These are phyloP conservation scores for Drosophila nigromelanica DNA, from an alignment of 1,140 invertebrate genomes.

Conservation along the genomic window DNA sequence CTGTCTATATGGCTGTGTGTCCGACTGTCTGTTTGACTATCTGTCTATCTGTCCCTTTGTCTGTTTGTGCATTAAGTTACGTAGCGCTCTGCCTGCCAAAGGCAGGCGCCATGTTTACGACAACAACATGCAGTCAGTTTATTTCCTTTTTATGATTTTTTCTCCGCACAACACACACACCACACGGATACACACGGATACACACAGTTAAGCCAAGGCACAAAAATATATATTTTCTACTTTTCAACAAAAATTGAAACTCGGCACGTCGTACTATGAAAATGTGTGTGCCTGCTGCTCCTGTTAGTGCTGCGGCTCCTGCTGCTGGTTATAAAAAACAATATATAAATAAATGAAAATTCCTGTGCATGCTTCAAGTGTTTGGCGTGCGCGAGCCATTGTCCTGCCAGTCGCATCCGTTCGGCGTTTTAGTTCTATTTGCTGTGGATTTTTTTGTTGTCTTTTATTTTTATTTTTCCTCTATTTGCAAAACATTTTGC, in stretches of 20 bases:
- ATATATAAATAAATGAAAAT: constrained; percentile 83
- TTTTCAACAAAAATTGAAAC: constrained; percentile 80
- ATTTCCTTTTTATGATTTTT: constrained; percentile 69
- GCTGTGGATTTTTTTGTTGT: constrained; percentile 1
- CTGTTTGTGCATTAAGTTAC: constrained; percentile 65
- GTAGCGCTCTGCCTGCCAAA: constrained; percentile 62
- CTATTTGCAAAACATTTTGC: constrained; percentile 71
- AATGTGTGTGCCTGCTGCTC: constrained; percentile 52
- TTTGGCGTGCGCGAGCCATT: constrained; percentile 79
- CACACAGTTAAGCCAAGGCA: constrained; percentile 21
- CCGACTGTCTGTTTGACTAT: constrained; percentile 4
- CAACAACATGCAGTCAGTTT: constrained; percentile 72
- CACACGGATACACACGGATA: not conserved
- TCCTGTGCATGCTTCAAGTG: constrained; percentile 81
- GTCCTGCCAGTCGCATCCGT: constrained; percentile 73
- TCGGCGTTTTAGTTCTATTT: constrained; percentile 54
- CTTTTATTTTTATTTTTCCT: constrained; percentile 12
- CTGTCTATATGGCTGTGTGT: constrained; percentile 2
- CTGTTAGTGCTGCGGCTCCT: constrained; percentile 12
- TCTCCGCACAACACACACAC: constrained; percentile 13
- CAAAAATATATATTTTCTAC: constrained; percentile 58
- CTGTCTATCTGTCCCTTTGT: constrained; percentile 9
- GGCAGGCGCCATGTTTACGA: constrained; percentile 75
- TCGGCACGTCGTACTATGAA: constrained; percentile 68
- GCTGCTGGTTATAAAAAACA: constrained; percentile 75